These are phyloP conservation scores for Taxidea taxus DNA, from an alignment of 2,113 vertebrate species.

Conservation along the genomic window DNA sequence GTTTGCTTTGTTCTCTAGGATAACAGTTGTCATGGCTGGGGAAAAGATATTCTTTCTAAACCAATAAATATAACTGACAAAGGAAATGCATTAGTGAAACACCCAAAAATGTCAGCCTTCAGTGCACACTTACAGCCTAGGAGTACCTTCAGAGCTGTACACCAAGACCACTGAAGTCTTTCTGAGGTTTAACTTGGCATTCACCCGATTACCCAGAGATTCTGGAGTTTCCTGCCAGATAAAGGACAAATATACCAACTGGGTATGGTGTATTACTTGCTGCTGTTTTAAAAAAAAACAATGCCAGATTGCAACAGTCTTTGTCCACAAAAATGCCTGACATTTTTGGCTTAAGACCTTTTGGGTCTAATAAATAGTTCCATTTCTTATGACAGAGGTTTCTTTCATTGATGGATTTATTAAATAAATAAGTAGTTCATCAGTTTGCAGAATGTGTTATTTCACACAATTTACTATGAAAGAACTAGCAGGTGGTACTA, in stretches of 20 bases:
- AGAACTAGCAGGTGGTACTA: constrained; percentile 75
- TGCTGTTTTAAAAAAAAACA: constrained; percentile 56
- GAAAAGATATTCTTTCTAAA: constrained; percentile 28
- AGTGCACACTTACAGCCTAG: neutral
- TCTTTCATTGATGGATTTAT: constrained; percentile 75
- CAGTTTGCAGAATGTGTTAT: constrained; percentile 75
- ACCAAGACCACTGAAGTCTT: neutral
- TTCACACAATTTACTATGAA: constrained; percentile 78
- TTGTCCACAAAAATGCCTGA: constrained; percentile 59
- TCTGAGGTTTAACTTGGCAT: constrained; percentile 48
- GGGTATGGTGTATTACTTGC: neutral
- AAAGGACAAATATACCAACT: constrained; percentile 56
- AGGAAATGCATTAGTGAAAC: neutral
- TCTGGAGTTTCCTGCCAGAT: constrained; percentile 55
- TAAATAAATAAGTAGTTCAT: constrained; percentile 73
- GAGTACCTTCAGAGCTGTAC: neutral
- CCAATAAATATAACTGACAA: constrained; percentile 36
- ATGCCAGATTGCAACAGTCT: constrained; percentile 54
- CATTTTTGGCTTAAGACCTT: constrained; percentile 73
- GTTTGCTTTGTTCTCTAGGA: constrained; percentile 31
- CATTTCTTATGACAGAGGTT: constrained; percentile 70
- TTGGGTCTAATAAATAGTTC: constrained; percentile 66
- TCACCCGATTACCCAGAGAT: constrained; percentile 31
- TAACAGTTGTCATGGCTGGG: neutral
- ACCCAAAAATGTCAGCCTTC: neutral